Percentiles rank a stretch among this genome's conserved stretches.
Conservation (phyloP, 2,797 vertebrate species). For the Glossophaga mutica region DNA sequence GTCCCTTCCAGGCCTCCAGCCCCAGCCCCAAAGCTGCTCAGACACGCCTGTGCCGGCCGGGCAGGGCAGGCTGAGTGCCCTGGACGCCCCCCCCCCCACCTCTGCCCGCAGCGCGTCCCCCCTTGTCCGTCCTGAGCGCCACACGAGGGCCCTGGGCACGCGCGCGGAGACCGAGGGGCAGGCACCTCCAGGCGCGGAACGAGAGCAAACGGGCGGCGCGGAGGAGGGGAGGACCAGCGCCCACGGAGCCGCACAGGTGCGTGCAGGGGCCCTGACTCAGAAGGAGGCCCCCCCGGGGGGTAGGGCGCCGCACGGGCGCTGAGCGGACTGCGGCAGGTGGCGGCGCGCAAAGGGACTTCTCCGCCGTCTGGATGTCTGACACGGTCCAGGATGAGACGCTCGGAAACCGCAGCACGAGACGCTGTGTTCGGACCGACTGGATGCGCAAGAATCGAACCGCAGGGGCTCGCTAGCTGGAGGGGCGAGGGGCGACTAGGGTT, state of each 20-base stretch:
- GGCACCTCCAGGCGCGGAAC: too few species aligned
- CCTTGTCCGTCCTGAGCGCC: not conserved
- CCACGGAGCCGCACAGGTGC: fast-evolving
- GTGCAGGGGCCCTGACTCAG: too few species aligned
- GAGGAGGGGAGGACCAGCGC: fast-evolving
- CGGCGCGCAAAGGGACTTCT: not conserved
- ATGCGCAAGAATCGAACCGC: not conserved
- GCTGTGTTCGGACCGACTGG: fast-evolving
- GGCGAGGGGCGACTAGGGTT: fast-evolving
- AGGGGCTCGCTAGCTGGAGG: fast-evolving
- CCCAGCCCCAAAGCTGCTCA: not conserved
- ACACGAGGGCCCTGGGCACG: not conserved
- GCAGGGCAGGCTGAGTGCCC: not conserved
- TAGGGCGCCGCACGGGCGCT: not conserved
- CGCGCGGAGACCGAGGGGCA: not conserved
- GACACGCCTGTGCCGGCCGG: not conserved
- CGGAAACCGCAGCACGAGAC: not conserved
- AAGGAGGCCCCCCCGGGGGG: too few species aligned
- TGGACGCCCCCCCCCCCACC: too few species aligned
- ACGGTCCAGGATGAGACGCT: not conserved
- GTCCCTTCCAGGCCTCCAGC: not conserved
- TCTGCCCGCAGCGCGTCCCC: not conserved
- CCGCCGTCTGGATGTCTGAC: not conserved
- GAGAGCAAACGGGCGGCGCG: too few species aligned
- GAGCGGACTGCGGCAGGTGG: not conserved